Base-by-base conservation (phyloP, 2,113 vertebrate genomes). In the Menidia beryllina region DNA sequence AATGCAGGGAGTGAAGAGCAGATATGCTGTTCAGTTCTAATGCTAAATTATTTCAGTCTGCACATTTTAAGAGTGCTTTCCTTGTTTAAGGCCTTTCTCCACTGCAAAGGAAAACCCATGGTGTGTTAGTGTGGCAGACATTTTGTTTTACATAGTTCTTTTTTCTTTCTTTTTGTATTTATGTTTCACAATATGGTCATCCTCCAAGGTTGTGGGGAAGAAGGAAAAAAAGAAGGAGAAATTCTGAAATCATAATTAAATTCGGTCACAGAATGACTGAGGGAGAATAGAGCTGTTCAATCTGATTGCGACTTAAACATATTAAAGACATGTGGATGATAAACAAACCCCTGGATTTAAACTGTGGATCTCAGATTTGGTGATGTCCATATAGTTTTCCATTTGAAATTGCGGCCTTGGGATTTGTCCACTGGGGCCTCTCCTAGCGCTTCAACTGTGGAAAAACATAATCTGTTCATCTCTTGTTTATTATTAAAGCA, bases 301-400 rank as follows among this genome's bases (percentile, higher is more conserved):
- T 70, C 52, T 19, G 64, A 83, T 77, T 82, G 59, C 65, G 75
- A 85, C 80, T 80, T 52, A 74, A 83, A 77, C 75, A 25, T 21
- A 79, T 68, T 70, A 66, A 75, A 75, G 70, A 80, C 52, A 3
- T 24, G 47, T 3, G 24, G 59, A 64, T 54, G 69, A 76, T 73
- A 84, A 85, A 85, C 77, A 74, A 62, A 52, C 64, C 75, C 75
- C 65, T 23, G 9, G 75, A 85, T 75, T 66, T 47, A 9, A 76
- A 72, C 60, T 39, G 36, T 1, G 10, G 50, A 60, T 7, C 49
- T 78, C 67, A 74, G 58, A 82, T 71, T 67, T 24, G 11, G 12
- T 65, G 71, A 81, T 75, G 84, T 79, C 55, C 76, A 51, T 77
- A 88, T 86, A 84, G 87, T 87, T 89, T 81, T 86, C 60, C 55